Conservation (phyloP, 53 echinoderm and acorn worm species). For the Mesocentrotus franciscanus region DNA sequence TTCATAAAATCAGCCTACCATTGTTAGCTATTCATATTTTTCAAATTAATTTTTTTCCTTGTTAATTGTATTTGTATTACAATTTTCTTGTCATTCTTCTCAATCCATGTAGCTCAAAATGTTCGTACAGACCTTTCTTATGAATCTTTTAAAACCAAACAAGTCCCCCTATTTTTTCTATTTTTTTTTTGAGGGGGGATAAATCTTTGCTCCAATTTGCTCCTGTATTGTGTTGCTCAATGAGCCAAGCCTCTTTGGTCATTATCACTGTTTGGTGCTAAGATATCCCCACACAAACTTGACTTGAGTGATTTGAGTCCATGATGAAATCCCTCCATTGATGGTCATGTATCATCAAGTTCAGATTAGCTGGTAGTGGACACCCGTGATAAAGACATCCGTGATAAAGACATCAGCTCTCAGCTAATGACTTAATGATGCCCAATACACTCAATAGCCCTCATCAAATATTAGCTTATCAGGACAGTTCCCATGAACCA, state of each 20-base stretch:
- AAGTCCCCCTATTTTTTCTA: not conserved
- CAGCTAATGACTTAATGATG: conserved; percentile 33
- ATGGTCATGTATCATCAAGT: conserved; percentile 10
- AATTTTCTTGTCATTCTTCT: not conserved
- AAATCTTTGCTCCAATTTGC: not conserved
- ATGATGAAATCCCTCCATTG: conserved; percentile 10
- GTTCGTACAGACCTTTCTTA: not conserved
- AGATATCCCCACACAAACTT: conserved; percentile 9
- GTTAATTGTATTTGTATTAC: not conserved
- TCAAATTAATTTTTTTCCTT: not conserved
- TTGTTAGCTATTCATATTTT: not conserved
- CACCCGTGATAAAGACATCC: conserved; percentile 2
- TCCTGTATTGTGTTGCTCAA: not conserved
- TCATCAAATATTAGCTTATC: conserved; percentile 46
- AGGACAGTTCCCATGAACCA: conserved; percentile 32
- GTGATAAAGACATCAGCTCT: not conserved
- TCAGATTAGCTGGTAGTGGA: conserved; percentile 38
- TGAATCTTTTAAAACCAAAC: not conserved
- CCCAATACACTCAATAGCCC: conserved; percentile 4
- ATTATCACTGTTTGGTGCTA: conserved; percentile 32
- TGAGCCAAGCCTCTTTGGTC: not conserved
- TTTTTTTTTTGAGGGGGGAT: not conserved
- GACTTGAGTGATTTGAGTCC: not conserved
- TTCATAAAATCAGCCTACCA: not conserved
- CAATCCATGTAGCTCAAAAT: not conserved